These are phyloP conservation scores for Plemyria rubiginata DNA, from an alignment of 2,888 invertebrate genomes.

Conservation along the genomic window DNA sequence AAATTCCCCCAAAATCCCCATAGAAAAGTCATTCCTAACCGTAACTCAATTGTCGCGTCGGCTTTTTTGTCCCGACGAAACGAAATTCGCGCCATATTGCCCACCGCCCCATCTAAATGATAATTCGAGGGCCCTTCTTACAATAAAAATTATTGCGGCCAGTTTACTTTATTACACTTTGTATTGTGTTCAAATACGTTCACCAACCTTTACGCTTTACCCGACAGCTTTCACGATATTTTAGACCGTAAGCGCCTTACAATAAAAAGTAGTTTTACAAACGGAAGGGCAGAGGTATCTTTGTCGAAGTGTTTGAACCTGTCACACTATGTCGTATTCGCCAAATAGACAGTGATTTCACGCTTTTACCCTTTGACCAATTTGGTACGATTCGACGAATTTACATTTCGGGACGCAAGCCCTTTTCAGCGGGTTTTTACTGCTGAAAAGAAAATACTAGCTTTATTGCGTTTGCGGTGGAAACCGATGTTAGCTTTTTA, in stretches of 20 bases:
- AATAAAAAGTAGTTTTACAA: conserved; percentile 33
- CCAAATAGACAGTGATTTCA: conserved; percentile 66
- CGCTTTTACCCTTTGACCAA: conserved; percentile 68
- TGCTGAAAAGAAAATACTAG: conserved; percentile 20
- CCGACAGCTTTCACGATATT: conserved; percentile 45
- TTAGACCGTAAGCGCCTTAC: conserved; percentile 21
- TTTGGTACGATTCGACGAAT: conserved; percentile 60
- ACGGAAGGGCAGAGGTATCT: conserved; percentile 11
- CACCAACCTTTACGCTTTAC: conserved; percentile 41
- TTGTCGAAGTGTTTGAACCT: conserved; percentile 48
- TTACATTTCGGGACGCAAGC: conserved; percentile 57
- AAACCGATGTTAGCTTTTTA: neutral
- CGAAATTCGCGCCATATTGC: conserved; percentile 78
- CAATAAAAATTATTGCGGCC: conserved; percentile 84
- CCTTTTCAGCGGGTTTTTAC: conserved; percentile 42
- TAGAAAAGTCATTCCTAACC: conserved; percentile 64
- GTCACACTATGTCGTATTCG: conserved; percentile 60
- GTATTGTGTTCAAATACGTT: conserved; percentile 77
- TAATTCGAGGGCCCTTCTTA: conserved; percentile 80
- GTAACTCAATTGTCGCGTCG: conserved; percentile 70
- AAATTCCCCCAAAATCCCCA: conserved; percentile 57
- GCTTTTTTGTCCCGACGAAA: conserved; percentile 61
- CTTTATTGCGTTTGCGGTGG: conserved; percentile 32
- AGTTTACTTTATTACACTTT: conserved; percentile 83
- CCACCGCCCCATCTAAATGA: conserved; percentile 81